Evolutionary conservation across 2,888 invertebrate species (phyloP).

Genomic region (Hydroisotoma schaefferi): DNA sequence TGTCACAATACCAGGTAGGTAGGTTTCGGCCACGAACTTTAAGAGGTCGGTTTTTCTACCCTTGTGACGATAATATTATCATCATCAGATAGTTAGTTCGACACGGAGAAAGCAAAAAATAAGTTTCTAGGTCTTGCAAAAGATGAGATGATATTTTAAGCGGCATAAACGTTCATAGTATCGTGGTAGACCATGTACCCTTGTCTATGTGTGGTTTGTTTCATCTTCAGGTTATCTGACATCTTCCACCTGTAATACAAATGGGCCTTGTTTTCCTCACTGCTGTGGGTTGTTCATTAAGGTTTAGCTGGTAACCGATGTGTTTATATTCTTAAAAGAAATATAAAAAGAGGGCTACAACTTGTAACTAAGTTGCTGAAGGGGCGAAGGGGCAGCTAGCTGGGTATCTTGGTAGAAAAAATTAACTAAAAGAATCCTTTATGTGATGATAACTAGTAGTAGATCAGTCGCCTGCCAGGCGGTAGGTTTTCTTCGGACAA

Average conservation of each 20-base stretch:
- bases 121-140: neutral
- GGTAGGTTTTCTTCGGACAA: conserved; percentile 9
- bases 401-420: too few species aligned
- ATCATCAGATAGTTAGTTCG: neutral
- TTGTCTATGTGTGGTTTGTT: neutral
- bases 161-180: neutral
- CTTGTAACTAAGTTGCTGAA: too few species aligned
- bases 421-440: too few species aligned
- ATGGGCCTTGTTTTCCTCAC: too few species aligned
- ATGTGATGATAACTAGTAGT: too few species aligned
- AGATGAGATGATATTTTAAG: too few species aligned
- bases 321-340: too few species aligned
- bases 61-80: neutral
- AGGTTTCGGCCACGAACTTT: neutral
- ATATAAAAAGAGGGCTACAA: too few species aligned
- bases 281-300: too few species aligned
- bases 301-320: too few species aligned
- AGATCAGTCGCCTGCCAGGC: conserved; percentile 17
- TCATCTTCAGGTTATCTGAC: neutral
- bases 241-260: conserved; percentile 8
- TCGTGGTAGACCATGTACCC: neutral
- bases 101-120: neutral
- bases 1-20: neutral
- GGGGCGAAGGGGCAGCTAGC: too few species aligned
- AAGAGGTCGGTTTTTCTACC: neutral